Conservation (phyloP, 2,888 invertebrate species). For the Tetragonula carbonaria region DNA sequence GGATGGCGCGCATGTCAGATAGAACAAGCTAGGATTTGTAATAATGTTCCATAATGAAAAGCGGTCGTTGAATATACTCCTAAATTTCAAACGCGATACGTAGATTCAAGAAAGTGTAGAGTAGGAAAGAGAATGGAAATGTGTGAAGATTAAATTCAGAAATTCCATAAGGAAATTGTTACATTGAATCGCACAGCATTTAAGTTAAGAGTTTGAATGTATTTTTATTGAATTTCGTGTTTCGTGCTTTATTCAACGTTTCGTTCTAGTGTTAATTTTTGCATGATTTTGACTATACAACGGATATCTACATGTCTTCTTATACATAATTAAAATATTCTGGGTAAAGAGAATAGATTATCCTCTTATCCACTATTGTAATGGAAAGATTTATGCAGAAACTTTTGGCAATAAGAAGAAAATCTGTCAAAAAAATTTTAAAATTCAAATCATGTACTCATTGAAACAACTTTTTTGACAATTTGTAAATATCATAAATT, state of each 20-base stretch:
- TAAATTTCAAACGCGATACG: too few relatives aligned
- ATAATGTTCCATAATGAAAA: neutral
- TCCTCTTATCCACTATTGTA: too few relatives aligned
- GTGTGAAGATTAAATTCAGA: neutral
- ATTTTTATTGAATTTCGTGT: too few relatives aligned
- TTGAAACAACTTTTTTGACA: neutral
- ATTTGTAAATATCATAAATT: neutral
- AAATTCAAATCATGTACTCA: neutral
- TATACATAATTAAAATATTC: too few relatives aligned
- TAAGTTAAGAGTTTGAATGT: too few relatives aligned
- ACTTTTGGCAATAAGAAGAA: neutral
- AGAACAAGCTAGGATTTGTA: slow-evolving; percentile 1
- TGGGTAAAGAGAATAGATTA: too few relatives aligned
- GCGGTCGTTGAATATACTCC: neutral
- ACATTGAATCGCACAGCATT: neutral
- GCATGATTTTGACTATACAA: too few relatives aligned
- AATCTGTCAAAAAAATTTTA: neutral
- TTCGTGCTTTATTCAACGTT: too few relatives aligned
- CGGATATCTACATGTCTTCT: too few relatives aligned
- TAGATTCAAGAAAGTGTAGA: neutral
- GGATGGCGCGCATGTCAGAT: neutral
- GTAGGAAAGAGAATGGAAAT: neutral
- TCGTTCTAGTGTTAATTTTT: too few relatives aligned
- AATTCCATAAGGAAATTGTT: too few relatives aligned
- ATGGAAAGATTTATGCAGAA: too few relatives aligned